Base-by-base conservation (phyloP, 1,140 invertebrate genomes). In the Caerostris extrusa region DNA sequence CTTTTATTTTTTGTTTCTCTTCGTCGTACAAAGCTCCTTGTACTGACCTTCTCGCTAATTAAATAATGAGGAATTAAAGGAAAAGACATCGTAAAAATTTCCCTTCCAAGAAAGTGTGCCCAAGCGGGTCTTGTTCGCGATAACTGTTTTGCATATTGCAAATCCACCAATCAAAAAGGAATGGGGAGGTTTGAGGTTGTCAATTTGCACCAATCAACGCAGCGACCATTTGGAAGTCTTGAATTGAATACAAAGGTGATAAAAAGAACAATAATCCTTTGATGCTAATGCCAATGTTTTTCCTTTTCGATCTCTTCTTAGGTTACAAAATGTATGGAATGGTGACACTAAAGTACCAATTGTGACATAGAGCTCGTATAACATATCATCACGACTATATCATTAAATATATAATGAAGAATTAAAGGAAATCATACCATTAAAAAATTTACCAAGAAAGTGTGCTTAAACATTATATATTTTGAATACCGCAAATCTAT, bases 1-100 rank as follows among this genome's bases (percentile, higher is more conserved):
- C 7, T n/a, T 67, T 67, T 67, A 17, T n/a, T 7, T 14, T 5
- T 5, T 8, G 1, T 14, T 64, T 64, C 17, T 64, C 17, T 64
- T 77, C 17, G n/a, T 5, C 6, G 71, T 77, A 34, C 34, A 50
- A 1, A 77, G 71, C 34, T 77, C 50, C 34, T 77, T 77, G 53
- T 3, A 77, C 34, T 12, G 71, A 50, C 71, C 71, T 77, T 77
- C 19, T 12, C 3, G 71, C 12, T 77, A 77, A 77, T 77, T 77
- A 77, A 34, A 77, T 77, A 77, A 77, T 77, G 71, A 77, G 71
- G 34, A 77, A 77, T 77, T 77, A 77, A 14, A 50, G 34, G 71
- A 77, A 77, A 77, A 77, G 71, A 12, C 71, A 50, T 77, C 71
- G 7, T 77, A 50, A 77, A n/a, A 34, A 77, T 50, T 50, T 12